These are phyloP conservation scores for Mythimna loreyi DNA, from an alignment of 2,888 invertebrate species.

Conservation along the genomic window DNA sequence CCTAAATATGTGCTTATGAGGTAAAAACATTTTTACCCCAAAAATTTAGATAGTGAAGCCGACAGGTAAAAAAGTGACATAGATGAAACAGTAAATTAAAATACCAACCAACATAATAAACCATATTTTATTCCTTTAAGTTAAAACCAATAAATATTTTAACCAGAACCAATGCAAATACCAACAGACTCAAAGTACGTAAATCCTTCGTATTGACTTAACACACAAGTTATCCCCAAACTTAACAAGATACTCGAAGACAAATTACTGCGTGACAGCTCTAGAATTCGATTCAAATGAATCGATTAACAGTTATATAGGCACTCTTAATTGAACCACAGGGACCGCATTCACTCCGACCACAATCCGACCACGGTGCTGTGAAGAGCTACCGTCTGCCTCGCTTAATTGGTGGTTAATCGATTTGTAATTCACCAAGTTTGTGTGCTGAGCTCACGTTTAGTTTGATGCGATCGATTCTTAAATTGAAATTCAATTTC, in stretches of 20 bases:
- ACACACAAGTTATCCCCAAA: constrained; percentile 43
- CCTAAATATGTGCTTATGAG: too few species aligned
- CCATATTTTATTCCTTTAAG: not conserved
- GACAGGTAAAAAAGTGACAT: too few species aligned
- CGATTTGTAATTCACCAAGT: constrained; percentile 66
- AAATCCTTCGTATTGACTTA: constrained; percentile 36
- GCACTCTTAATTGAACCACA: constrained; percentile 65
- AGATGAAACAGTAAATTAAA: too few species aligned
- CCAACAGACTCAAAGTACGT: not conserved
- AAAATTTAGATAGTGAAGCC: not conserved
- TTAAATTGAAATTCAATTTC: not conserved
- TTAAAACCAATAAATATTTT: not conserved
- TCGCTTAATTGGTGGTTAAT: constrained; percentile 73
- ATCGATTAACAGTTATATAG: constrained; percentile 64
- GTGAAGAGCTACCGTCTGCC: constrained; percentile 66
- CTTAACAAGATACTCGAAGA: constrained; percentile 55
- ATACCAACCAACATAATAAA: not conserved
- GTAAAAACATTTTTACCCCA: not conserved
- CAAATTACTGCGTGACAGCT: constrained; percentile 59
- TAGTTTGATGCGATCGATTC: constrained; percentile 30
- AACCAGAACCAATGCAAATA: constrained; percentile 1
- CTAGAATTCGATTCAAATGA: constrained; percentile 61
- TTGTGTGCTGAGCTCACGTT: constrained; percentile 51
- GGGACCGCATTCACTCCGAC: constrained; percentile 63
- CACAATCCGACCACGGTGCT: constrained; percentile 62